These are phyloP conservation scores for Epinephelus coioides DNA, from an alignment of 2,797 vertebrate species.

Conservation along the genomic window DNA sequence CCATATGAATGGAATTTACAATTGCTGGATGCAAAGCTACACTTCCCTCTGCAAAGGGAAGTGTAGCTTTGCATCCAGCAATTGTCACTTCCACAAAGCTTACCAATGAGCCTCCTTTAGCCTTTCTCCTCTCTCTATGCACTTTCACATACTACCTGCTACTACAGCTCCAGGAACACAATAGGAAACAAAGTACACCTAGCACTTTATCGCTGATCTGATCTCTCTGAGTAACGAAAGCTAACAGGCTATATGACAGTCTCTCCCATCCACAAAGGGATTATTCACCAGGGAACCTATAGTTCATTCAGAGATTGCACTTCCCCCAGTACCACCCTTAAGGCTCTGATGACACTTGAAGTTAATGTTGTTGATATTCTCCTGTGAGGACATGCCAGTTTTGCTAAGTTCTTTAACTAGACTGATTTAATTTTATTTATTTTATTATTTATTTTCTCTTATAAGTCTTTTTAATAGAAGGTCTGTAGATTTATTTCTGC, in stretches of 20 bases:
- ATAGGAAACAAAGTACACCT: slow-evolving; percentile 33
- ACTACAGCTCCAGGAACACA: slow-evolving; percentile 48
- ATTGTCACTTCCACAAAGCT: slow-evolving; percentile 56
- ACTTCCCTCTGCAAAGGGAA: not conserved
- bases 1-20: slow-evolving; percentile 1
- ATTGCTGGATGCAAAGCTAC: too few relatives aligned
- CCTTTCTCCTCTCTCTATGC: slow-evolving; percentile 28
- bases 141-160: slow-evolving; percentile 35
- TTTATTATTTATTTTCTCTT: not conserved
- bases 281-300: slow-evolving; percentile 26
- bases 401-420: not conserved
- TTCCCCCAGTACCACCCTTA: slow-evolving; percentile 42
- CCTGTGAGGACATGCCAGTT: not conserved
- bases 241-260: slow-evolving; percentile 12
- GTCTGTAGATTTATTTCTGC: not conserved
- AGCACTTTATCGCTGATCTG: slow-evolving; percentile 9
- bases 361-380: slow-evolving; percentile 30
- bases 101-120: slow-evolving; percentile 34
- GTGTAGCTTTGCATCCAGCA: slow-evolving; percentile 44
- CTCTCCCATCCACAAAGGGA: slow-evolving; percentile 22
- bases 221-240: slow-evolving; percentile 42
- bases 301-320: slow-evolving; percentile 39
- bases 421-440: not conserved
- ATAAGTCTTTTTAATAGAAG: not conserved
- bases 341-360: slow-evolving; percentile 43